Conservation (phyloP, 2,113 vertebrate genomes). For the Clinocottus analis region DNA sequence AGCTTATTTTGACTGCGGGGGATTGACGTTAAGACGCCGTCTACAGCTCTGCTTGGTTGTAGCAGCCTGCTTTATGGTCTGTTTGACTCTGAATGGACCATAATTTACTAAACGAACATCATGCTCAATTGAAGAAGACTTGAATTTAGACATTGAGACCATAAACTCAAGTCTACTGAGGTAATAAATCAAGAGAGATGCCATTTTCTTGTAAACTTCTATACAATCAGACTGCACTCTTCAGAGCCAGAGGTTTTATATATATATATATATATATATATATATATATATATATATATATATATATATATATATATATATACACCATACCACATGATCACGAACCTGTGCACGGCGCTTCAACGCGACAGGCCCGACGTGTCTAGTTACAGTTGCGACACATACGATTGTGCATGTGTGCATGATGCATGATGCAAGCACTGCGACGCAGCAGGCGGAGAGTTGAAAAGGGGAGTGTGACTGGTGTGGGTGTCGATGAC, state of each 20-base stretch:
- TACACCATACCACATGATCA: too few species aligned
- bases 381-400: not conserved
- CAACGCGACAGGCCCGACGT: not conserved
- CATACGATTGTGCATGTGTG: constrained; percentile 5
- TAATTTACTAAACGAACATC: not conserved
- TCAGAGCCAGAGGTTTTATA: too few species aligned
- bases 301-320: too few species aligned
- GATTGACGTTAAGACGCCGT: too few species aligned
- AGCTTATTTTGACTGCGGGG: too few species aligned
- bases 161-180: not conserved
- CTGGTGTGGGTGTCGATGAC: constrained; percentile 28
- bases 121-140: not conserved
- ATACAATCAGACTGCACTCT: not conserved
- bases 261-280: too few species aligned
- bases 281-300: too few species aligned
- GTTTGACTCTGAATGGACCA: not conserved
- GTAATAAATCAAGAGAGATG: not conserved
- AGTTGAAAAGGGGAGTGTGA: not conserved
- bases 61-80: too few species aligned
- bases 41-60: too few species aligned
- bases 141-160: not conserved
- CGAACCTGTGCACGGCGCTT: not conserved
- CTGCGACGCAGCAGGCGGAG: not conserved
- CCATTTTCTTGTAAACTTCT: not conserved
- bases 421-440: not conserved